These are phyloP conservation scores for Littorina saxatilis DNA, from an alignment of 1,140 invertebrate species.

Conservation along the genomic window DNA sequence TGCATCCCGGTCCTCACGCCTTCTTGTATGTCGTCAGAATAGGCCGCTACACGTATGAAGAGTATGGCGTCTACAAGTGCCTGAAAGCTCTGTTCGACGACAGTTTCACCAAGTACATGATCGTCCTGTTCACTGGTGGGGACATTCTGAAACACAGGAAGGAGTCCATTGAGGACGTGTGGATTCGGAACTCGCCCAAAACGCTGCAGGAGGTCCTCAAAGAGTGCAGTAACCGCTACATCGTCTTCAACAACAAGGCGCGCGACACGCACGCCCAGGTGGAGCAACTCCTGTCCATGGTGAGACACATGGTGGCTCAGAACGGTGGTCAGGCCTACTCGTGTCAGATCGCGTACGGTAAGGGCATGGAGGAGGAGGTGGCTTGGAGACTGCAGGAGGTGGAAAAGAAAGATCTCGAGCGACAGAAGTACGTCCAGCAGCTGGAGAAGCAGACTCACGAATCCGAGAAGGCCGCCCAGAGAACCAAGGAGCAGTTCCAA, in stretches of 20 bases:
- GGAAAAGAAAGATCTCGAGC: constrained; percentile 18
- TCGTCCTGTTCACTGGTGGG: constrained; percentile 39
- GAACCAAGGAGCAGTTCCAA: not conserved
- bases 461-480: not conserved
- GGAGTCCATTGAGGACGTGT: not conserved
- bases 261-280: too few species aligned
- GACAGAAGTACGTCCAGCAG: constrained; percentile 26
- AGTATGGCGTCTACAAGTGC: constrained; percentile 32
- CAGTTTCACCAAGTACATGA: constrained; percentile 24
- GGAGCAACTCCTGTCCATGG: too few species aligned
- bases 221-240: constrained; percentile 20
- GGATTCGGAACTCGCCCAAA: not conserved
- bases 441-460: too few species aligned
- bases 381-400: too few species aligned
- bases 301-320: not conserved
- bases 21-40: too few species aligned
- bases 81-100: constrained; percentile 39
- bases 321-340: constrained; percentile 29
- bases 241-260: too few species aligned
- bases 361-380: constrained; percentile 28
- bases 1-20: constrained; percentile 42
- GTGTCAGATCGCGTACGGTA: not conserved
- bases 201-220: constrained; percentile 12
- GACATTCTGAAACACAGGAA: constrained; percentile 29
- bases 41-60: constrained; percentile 39